A percentile compares a stretch with the other conserved stretches of the same genome.
phyloP scores from a whole-genome alignment of 2,888 invertebrate species.

The Limenitis camilla region DNA sequence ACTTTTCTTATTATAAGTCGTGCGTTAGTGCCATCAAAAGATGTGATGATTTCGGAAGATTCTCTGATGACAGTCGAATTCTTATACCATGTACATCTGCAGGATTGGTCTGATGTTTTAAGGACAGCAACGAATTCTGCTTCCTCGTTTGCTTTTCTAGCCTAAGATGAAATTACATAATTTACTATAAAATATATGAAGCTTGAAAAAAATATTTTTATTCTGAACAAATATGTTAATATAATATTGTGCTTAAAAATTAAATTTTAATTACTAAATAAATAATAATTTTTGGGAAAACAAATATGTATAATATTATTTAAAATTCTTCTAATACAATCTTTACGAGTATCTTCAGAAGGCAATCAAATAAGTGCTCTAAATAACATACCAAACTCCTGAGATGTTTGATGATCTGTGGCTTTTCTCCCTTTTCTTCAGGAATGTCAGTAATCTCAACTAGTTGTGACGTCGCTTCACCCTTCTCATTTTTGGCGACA shows the following conservation, averaged over 20 bases:
- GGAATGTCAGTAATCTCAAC: slow-evolving; percentile 91
- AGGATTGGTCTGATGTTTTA: slow-evolving; percentile 83
- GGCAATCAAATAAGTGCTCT: no score
- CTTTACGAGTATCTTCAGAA: no score
- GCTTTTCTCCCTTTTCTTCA: slow-evolving; percentile 84
- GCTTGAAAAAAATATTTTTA: not conserved
- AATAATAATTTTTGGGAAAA: no score
- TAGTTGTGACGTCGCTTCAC: slow-evolving; percentile 90
- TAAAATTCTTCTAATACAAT: no score
- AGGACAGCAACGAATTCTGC: slow-evolving; percentile 85
- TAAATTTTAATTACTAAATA: no score
- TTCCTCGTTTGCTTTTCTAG: slow-evolving; percentile 76
- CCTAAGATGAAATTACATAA: slow-evolving; percentile 34
- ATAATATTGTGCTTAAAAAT: not conserved
- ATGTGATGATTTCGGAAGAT: slow-evolving; percentile 83
- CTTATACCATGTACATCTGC: slow-evolving; percentile 90
- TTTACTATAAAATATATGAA: not conserved
- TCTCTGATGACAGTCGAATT: slow-evolving; percentile 84
- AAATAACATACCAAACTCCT: slow-evolving; percentile 81
- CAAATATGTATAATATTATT: no score
- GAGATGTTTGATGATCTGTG: slow-evolving; percentile 85
- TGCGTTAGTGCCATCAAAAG: slow-evolving; percentile 88
- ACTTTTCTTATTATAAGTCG: slow-evolving; percentile 85
- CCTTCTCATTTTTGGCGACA: slow-evolving; percentile 93
- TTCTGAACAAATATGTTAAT: no score